phyloP scores from a whole-genome alignment of 2,113 vertebrate genomes.

The Rhinoderma darwinii region DNA sequence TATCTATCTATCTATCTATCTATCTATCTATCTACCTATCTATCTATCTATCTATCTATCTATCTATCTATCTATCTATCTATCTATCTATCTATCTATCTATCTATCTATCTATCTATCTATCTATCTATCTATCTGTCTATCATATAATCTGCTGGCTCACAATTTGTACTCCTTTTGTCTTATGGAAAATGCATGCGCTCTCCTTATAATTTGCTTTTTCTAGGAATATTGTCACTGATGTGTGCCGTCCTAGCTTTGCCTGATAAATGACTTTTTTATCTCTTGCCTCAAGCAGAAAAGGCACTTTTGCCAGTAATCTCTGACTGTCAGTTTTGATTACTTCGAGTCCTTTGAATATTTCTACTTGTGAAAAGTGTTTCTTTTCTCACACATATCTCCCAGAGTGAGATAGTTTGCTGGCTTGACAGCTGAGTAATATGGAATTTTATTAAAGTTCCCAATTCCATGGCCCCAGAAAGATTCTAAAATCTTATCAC shows the following conservation, averaged over 20 bases:
- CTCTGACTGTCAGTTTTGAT: conserved; percentile 72
- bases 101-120: conserved; percentile 9
- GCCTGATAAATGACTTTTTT: conserved; percentile 68
- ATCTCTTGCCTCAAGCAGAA: conserved; percentile 72
- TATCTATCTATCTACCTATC: no score
- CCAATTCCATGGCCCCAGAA: conserved; percentile 57
- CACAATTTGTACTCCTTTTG: not conserved
- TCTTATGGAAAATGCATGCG: conserved; percentile 19
- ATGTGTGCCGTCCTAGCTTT: conserved; percentile 63
- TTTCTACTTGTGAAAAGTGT: conserved; percentile 65
- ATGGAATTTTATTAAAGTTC: conserved; percentile 66
- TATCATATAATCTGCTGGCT: not conserved
- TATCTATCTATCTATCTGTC: conserved; percentile 7
- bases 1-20: no score
- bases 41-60: no score
- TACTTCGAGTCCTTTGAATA: conserved; percentile 71
- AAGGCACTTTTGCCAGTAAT: conserved; percentile 69
- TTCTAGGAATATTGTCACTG: conserved; percentile 65
- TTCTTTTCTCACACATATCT: conserved; percentile 64
- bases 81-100: not conserved
- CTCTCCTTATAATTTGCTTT: conserved; percentile 64
- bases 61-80: no score
- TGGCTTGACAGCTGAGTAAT: conserved; percentile 67
- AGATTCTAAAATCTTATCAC: conserved; percentile 60
- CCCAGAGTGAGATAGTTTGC: conserved; percentile 59